Evolutionary conservation across 2,888 invertebrate species (phyloP), one percentile per base, ranked within the genome.

Genomic region (Linnaemya tessellans): DNA sequence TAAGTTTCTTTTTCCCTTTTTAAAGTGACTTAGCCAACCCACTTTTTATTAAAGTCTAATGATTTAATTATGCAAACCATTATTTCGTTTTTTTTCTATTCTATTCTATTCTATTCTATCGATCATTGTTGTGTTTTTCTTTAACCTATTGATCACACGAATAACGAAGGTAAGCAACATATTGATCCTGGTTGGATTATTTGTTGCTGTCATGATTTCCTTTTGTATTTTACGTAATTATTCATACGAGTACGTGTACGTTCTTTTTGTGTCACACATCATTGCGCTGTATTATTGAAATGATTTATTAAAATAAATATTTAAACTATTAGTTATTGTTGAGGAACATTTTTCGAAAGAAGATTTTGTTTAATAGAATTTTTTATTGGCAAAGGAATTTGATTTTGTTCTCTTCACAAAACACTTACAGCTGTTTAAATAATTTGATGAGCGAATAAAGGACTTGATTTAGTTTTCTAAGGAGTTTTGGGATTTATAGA

Each of bases 241-340:
- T 68, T 41, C 18, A 43, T 18, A 56, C 11, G 35, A 60, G 13
- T 41, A 41, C n/a, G 10, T 30, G 30, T 13, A 22, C 56, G 64
- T 81, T 68, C 46, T 25, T 77, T 49, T 35, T 41, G 25, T 51
- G 77, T 25, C 68, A 71, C 67, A 65, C 41, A 82, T 82, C 77
- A 65, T 51, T 58, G 64, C n/a, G 10, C 65, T 58, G 71, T 71
- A 80, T 82, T 85, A 71, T 85, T n/a, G n/a, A 75, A 67, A 79
- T 85, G 82, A 85, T 85, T 85, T 85, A 85, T 85, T 82, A 80
- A 73, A 75, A 71, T 82, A 82, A 85, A 85, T 85, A 85, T 85
- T 85, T 79, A 75, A 80, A 51, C 75, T 71, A 74, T 85, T 85
- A 79, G 64, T 54, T 79, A 74, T 85, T 79, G 65, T 79, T 70